Evolutionary conservation across 2,113 vertebrate species (phyloP), one percentile per base, ranked within the genome.

Genomic region (Oceanodroma tethys): DNA sequence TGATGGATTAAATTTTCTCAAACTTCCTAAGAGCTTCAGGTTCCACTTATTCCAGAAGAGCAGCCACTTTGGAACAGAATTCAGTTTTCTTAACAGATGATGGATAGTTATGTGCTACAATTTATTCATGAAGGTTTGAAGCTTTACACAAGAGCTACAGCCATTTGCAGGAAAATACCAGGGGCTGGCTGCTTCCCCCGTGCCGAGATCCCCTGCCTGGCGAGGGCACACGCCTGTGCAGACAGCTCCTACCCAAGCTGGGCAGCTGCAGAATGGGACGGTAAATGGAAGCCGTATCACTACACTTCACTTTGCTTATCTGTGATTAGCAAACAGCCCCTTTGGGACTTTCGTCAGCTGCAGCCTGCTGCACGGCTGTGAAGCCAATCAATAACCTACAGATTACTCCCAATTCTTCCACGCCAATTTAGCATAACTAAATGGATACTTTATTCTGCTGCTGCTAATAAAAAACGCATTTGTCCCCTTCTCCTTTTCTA

Each of bases 181-280:
- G 27, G 13, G 25, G 16, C n/a, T 67, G 0, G 0, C 40, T 27
- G 34, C 36, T 34, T 48, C 18, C 26, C 29, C 34, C 0, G 0
- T 22, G 27, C 34, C 16, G 18, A n/a, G 47, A 17, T 18, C 8
- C 10, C 40, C 30, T 32, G 53, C 43, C 83, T 16, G 27, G 68
- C 8, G 3, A 42, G 38, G 59, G n/a, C 47, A 76, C 17, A 3
- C 0, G 0, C 18, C 65, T 19, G 13, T 3, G 29, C 58, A 75
- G 60, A 11, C 26, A 62, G 70, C 63, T 65, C 72, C 60, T 11
- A 5, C 11, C 32, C 62, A 13, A 32, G 20, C 52, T 23, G 10
- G 43, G 53, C 79, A 88, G 71, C 67, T 83, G 83, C 74, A 71
- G 40, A 59, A 84, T 34, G 30, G 36, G 22, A 65, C 1, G 0